Evolutionary conservation across 2,797 vertebrate species (phyloP), one percentile per base, ranked within the genome.

Genomic region (Eidolon dupreanum): DNA sequence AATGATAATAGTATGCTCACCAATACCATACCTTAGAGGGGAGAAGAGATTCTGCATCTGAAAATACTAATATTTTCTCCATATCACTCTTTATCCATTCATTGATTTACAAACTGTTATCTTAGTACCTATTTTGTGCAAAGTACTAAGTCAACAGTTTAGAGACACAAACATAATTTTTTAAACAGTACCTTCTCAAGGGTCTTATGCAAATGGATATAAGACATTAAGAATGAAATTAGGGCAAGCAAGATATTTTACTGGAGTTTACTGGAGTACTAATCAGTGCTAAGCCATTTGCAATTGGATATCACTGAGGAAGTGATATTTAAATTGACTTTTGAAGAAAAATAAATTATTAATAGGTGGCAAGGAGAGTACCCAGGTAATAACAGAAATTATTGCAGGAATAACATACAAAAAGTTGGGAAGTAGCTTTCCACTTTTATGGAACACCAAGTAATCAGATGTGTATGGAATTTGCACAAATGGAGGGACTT

Each of bases 291-390:
- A 51, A 38, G 8, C 13, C 24, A n/a, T 1, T 90, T 77, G 36
- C 38, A 22, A 16, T 10, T 81, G 16, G 38, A 13, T 82, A 66
- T 77, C 66, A 90, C 41, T 79, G n/a, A 46, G 13, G 10, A 84
- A n/a, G 31, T 68, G 6, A 70, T 53, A 75, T 41, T 84, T 90
- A 53, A 79, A 38, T 51, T 93, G 66, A 86, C 4, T 7, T 59
- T 87, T 84, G 53, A 68, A 74, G 59, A 88, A 95, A 83, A 85
- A 92, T 41, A 41, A 53, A 88, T 71, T 81, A 77, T n/a, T 91
- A 19, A 38, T 46, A 53, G 16, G 9, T 85, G 31, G 41, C 46
- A 82, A 38, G 36, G 87, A n/a, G 8, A 87, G 2, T 74, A 43
- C 31, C 22, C 51, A 57, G 6, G 20, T 12, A 28, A 71, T 82